phyloP scores from a whole-genome alignment of 2,113 vertebrate species.

The Thymallus thymallus region DNA sequence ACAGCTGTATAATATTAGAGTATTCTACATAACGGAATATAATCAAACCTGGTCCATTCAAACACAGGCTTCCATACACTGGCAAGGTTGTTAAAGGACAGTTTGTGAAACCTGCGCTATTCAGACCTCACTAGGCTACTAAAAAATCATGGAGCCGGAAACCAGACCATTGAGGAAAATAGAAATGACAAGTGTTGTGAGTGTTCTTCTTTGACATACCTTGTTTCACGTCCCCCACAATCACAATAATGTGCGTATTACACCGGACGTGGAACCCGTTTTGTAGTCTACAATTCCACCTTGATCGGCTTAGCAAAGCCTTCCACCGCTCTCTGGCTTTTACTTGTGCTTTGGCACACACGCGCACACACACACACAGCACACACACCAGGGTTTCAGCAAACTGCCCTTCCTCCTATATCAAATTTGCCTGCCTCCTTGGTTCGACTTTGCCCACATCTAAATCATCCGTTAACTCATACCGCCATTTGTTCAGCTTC shows the following conservation, averaged over 20 bases:
- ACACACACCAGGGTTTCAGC: conserved; percentile 31
- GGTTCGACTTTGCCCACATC: conserved; percentile 59
- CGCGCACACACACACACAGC: too few species aligned
- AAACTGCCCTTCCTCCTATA: conserved; percentile 28
- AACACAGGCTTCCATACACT: not conserved
- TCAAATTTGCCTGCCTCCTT: conserved; percentile 13
- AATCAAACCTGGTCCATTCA: not conserved
- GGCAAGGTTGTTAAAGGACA: conserved; percentile 55
- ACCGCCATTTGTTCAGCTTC: conserved; percentile 34
- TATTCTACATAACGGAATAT: not conserved
- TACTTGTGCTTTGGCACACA: conserved; percentile 50
- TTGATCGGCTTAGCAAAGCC: conserved; percentile 73
- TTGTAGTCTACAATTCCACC: conserved; percentile 54
- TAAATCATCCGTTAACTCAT: conserved; percentile 49
- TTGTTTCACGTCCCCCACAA: conserved; percentile 40
- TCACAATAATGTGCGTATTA: conserved; percentile 48
- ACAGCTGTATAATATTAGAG: not conserved
- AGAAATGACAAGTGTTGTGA: not conserved
- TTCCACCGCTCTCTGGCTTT: conserved; percentile 44
- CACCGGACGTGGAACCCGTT: conserved; percentile 46
- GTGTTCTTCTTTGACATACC: conserved; percentile 52
- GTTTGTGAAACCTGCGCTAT: conserved; percentile 29
- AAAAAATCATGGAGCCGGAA: conserved; percentile 41
- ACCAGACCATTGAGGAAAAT: conserved; percentile 21
- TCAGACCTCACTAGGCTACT: not conserved